Evolutionary conservation across 1,140 invertebrate species (phyloP).

Genomic region (Lepidotrigona ventralis): DNA sequence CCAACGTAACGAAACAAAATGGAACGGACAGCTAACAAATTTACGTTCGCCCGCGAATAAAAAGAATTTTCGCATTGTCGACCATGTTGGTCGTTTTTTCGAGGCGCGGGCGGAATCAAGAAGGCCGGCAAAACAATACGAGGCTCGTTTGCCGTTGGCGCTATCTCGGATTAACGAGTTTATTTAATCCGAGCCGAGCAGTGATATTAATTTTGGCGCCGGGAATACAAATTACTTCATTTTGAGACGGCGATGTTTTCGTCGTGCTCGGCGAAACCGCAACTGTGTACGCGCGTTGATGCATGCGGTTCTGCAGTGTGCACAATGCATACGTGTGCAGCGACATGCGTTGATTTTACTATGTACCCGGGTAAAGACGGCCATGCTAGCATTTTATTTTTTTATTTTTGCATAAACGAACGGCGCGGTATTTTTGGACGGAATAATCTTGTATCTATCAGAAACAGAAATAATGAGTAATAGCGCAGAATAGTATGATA

Average conservation of each 20-base stretch:
- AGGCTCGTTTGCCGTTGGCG: constrained; percentile 22
- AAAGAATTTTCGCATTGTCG: too few species aligned
- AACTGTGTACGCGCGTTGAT: background rate
- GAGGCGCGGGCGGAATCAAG: background rate
- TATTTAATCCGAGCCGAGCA: constrained; percentile 21
- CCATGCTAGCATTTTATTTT: too few species aligned
- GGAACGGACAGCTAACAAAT: too few species aligned
- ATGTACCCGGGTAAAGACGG: too few species aligned
- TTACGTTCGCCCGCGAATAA: too few species aligned
- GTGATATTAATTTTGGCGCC: constrained; percentile 53
- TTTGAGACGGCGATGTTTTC: background rate
- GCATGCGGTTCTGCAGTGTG: background rate
- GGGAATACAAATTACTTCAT: constrained; percentile 47
- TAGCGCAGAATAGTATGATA: too few species aligned
- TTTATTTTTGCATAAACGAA: too few species aligned
- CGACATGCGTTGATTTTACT: background rate
- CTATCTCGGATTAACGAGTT: constrained; percentile 40
- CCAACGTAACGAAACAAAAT: too few species aligned
- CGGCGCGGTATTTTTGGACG: too few species aligned
- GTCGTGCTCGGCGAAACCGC: background rate
- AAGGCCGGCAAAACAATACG: constrained; percentile 2
- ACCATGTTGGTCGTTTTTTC: background rate
- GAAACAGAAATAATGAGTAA: too few species aligned
- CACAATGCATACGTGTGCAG: background rate
- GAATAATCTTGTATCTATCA: too few species aligned